These are phyloP conservation scores for Eulemur albifrons DNA, from an alignment of 2,797 vertebrate species.

Conservation along the genomic window DNA sequence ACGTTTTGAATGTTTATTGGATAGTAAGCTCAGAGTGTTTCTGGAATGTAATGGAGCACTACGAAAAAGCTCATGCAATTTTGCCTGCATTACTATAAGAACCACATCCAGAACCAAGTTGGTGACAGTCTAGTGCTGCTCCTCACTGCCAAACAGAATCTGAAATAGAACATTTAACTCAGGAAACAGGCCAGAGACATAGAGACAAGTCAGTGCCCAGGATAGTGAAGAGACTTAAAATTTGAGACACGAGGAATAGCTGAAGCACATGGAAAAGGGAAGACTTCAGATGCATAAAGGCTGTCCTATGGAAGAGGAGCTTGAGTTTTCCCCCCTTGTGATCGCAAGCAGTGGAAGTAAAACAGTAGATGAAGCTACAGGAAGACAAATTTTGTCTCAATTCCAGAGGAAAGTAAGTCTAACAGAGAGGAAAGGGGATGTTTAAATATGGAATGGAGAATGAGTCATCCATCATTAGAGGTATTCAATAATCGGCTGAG, in stretches of 20 bases:
- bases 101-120: background rate
- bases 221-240: background rate
- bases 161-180: background rate
- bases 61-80: background rate
- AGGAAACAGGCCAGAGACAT: background rate
- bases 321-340: background rate
- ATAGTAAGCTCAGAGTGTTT: background rate
- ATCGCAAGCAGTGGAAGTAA: background rate
- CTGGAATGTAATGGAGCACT: background rate
- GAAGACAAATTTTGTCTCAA: background rate
- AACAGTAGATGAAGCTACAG: background rate
- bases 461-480: background rate
- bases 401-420: background rate
- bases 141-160: background rate
- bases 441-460: background rate
- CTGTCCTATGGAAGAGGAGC: background rate
- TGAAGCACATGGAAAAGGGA: background rate
- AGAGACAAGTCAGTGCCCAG: background rate
- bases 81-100: background rate
- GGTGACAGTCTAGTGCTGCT: background rate
- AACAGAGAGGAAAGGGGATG: background rate
- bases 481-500: background rate
- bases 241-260: background rate
- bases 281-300: background rate
- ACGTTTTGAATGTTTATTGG: background rate